Evolutionary conservation across 2,113 vertebrate species (phyloP).

Genomic region (Dicentrarchus labrax): DNA sequence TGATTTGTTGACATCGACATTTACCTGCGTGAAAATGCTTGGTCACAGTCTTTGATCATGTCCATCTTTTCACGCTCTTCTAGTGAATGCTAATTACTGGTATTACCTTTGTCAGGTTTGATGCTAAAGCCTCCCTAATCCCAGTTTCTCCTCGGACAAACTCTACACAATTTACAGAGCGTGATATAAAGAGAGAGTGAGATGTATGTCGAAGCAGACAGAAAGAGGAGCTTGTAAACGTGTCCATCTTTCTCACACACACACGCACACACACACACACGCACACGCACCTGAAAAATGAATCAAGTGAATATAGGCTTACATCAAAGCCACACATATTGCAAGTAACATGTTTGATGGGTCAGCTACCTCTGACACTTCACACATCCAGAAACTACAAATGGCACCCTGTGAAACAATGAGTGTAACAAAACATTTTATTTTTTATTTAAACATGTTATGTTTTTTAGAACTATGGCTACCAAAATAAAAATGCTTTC

Average conservation of each 20-base stretch:
- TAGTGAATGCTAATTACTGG: slow-evolving; percentile 64
- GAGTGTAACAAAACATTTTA: background rate
- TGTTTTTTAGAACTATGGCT: background rate
- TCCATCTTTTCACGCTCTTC: slow-evolving; percentile 46
- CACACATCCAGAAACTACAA: background rate
- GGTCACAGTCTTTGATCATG: slow-evolving; percentile 30
- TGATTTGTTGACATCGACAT: slow-evolving; percentile 41
- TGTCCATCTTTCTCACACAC: background rate
- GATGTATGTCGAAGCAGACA: slow-evolving; percentile 20
- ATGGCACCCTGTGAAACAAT: background rate
- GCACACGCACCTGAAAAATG: background rate
- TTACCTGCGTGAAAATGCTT: slow-evolving; percentile 20
- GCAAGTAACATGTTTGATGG: background rate
- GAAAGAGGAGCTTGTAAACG: slow-evolving; percentile 42
- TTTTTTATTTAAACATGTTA: too few species aligned
- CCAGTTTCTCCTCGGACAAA: slow-evolving; percentile 56
- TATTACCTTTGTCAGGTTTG: slow-evolving; percentile 69
- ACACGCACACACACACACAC: slow-evolving; percentile 1
- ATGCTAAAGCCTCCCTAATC: slow-evolving; percentile 68
- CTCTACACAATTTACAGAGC: slow-evolving; percentile 50
- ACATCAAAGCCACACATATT: background rate
- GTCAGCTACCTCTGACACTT: background rate
- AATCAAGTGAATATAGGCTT: background rate
- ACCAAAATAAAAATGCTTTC: background rate
- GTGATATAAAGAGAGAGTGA: slow-evolving; percentile 22